Evolutionary conservation across 92 coral and sea anemone genomes (phyloP), one percentile per base, ranked within the genome.

Genomic region (Ricordea florida): DNA sequence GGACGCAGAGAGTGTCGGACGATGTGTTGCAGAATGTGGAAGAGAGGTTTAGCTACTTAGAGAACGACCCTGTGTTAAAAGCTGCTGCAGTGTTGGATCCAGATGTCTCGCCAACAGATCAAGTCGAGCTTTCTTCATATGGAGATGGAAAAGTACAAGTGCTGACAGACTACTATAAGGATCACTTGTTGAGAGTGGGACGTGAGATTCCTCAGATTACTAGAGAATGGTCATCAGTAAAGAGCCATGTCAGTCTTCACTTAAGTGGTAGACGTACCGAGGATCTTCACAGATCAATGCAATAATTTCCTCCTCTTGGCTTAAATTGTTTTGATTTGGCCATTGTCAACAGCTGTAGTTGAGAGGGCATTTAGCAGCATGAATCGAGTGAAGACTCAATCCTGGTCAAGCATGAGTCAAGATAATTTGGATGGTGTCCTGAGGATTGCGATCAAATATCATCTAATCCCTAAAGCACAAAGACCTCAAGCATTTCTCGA

Each of bases 241-340:
- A 62, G 52, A 62, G 53, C 30, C 52, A 34, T 62, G 69, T 62
- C 37, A 62, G 53, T n/a, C 27, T 62, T 26, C 57, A 49, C 31
- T 10, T 41, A 17, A 14, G 14, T 8, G 16, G 44, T 6, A 43
- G 30, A 27, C 1, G 23, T 9, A 14, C 52, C 3, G 10, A 5
- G 13, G 53, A 42, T 13, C 21, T 42, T 28, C 10, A 17, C 18
- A 27, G 53, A 42, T 26, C n/a, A 62, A 0, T 62, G 46, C 24
- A 50, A 13, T 7, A 62, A 62, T 23, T 43, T 42, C 26, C 38
- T 62, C 5, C 26, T 40, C 4, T 29, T 62, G 1, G 69, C 52
- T 13, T 50, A 62, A 62, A 62, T 62, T 62, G 52, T 42, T 38
- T n/a, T 62, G n/a, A 62, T 21, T 9, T 62, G 55, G 69, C 69